phyloP scores from a whole-genome alignment of 1,140 invertebrate species.

The Magallana ariakensis region DNA sequence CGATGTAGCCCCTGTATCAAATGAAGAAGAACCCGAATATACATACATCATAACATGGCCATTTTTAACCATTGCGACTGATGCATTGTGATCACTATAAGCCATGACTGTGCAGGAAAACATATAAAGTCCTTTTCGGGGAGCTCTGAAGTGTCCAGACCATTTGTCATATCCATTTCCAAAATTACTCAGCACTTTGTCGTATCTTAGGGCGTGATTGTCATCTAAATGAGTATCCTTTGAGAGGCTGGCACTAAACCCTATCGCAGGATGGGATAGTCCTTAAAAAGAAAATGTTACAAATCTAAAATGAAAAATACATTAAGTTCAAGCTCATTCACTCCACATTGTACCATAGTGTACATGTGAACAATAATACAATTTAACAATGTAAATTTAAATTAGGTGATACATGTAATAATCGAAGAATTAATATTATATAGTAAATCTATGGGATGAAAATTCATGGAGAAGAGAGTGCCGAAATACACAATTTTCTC shows the following conservation, averaged over 20 bases:
- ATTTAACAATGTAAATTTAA: no score
- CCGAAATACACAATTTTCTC: no score
- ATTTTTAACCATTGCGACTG: conserved; percentile 24
- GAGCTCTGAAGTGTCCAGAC: neutral
- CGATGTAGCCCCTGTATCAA: neutral
- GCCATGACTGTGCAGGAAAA: neutral
- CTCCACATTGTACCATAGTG: no score
- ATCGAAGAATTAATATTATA: no score
- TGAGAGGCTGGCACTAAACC: neutral
- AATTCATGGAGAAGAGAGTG: no score
- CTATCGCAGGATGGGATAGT: neutral
- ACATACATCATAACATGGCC: neutral
- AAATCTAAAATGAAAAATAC: no score
- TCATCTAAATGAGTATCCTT: neutral
- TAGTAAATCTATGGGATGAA: no score
- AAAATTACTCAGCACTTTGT: neutral
- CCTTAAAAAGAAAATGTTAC: no score
- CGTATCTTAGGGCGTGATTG: neutral
- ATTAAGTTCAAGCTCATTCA: no score
- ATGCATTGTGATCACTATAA: no score
- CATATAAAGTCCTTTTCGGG: neutral
- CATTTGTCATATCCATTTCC: neutral
- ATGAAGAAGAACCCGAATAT: neutral
- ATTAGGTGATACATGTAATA: no score
- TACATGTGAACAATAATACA: no score